Conservation (phyloP, 2,113 vertebrate genomes). For the Sarotherodon lohbergeri region DNA sequence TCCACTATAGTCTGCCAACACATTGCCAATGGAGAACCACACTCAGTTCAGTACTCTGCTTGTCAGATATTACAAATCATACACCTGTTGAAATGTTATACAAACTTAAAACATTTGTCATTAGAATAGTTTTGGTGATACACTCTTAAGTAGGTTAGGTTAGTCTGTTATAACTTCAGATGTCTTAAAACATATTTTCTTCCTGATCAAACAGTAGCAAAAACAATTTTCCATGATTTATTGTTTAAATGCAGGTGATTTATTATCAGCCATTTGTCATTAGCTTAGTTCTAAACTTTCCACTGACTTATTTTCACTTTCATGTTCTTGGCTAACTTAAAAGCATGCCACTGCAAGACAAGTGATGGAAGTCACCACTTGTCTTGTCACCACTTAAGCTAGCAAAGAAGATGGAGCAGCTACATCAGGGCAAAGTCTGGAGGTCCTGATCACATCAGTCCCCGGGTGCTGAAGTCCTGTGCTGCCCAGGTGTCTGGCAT, state of each 20-base stretch:
- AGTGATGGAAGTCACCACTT: background rate
- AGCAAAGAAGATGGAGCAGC: background rate
- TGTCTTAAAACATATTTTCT: background rate
- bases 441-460: background rate
- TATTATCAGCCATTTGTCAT: background rate
- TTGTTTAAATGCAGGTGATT: background rate
- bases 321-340: background rate
- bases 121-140: background rate
- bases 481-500: background rate
- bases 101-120: background rate
- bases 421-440: background rate
- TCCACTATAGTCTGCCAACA: background rate
- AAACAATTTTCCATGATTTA: background rate
- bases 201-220: background rate
- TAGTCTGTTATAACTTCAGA: background rate
- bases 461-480: background rate
- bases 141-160: background rate
- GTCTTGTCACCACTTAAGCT: background rate
- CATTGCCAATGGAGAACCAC: background rate
- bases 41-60: background rate
- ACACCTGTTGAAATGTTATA: background rate
- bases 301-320: background rate
- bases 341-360: background rate
- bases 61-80: background rate
- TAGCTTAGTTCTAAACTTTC: background rate